These are phyloP conservation scores for Melinopterus prodromus DNA, from an alignment of 2,888 invertebrate species.

Conservation along the genomic window DNA sequence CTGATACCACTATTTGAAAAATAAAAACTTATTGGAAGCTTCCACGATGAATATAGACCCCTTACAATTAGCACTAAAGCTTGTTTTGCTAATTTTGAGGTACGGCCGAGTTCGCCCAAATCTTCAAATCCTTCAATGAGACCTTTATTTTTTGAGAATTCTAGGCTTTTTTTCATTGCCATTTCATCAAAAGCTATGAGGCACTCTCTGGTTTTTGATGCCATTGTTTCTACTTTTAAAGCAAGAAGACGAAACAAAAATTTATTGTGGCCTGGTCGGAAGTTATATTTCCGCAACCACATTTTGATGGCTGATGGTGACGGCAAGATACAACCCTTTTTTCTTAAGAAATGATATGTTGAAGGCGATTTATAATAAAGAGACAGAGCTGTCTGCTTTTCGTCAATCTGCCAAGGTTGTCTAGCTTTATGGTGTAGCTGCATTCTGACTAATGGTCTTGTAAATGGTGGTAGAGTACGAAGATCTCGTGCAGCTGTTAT, in stretches of 20 bases:
- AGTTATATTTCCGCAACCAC: conserved; percentile 13
- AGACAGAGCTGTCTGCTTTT: conserved; percentile 19
- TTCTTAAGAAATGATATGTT: conserved; percentile 15
- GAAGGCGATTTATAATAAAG: conserved; percentile 25
- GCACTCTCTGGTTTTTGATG: not conserved
- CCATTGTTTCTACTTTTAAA: conserved; percentile 13
- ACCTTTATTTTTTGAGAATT: conserved; percentile 22
- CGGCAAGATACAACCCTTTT: conserved; percentile 19
- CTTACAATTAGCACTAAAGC: conserved; percentile 33
- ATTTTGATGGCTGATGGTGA: conserved; percentile 19
- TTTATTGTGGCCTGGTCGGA: conserved; percentile 14
- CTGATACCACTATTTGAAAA: conserved; percentile 13
- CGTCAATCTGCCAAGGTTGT: not conserved
- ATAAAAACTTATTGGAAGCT: conserved; percentile 35
- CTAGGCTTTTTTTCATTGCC: conserved; percentile 20
- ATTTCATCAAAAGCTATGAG: conserved; percentile 29
- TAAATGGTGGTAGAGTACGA: not conserved
- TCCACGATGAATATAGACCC: conserved; percentile 35
- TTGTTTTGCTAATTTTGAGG: conserved; percentile 17
- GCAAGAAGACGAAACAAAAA: conserved; percentile 11
- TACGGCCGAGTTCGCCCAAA: conserved; percentile 34
- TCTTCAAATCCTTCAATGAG: conserved; percentile 37
- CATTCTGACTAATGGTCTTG: not conserved
- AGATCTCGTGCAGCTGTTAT: not conserved
- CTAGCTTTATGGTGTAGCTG: not conserved